Percentiles rank a stretch among this genome's conserved stretches.
phyloP scores from a whole-genome alignment of 2,888 invertebrate genomes.

The Micoletzkya japonica region DNA sequence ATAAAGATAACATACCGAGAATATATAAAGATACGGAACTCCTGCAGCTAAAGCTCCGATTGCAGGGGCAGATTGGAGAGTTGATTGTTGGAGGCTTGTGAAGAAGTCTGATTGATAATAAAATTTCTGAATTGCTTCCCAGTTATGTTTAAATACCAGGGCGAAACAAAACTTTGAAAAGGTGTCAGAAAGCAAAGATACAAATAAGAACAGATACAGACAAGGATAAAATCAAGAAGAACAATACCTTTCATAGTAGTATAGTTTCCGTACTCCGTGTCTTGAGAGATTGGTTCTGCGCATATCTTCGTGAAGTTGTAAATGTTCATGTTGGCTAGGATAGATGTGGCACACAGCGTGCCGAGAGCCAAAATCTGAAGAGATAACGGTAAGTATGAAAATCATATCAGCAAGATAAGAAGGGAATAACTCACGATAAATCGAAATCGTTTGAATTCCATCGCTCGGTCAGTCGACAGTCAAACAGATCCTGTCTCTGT shows the following conservation, averaged over 20 bases:
- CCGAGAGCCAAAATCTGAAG: conserved; percentile 16
- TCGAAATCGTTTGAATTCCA: too few species aligned
- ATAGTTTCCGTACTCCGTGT: background rate
- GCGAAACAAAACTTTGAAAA: background rate
- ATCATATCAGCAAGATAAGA: too few species aligned
- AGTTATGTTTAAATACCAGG: background rate
- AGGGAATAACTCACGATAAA: too few species aligned
- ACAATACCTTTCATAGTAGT: conserved; percentile 7
- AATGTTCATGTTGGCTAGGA: conserved; percentile 25
- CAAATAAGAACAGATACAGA: too few species aligned
- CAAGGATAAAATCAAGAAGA: too few species aligned
- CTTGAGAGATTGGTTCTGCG: conserved; percentile 13
- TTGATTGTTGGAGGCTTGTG: background rate
- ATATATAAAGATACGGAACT: conserved; percentile 8
- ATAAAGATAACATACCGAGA: background rate
- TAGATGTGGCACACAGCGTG: conserved; percentile 6
- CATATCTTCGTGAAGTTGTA: conserved; percentile 27
- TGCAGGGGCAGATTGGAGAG: conserved; percentile 9
- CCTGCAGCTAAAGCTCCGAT: conserved; percentile 4
- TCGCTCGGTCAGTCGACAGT: too few species aligned
- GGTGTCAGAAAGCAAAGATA: too few species aligned
- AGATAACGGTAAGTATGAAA: too few species aligned
- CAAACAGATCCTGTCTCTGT: too few species aligned
- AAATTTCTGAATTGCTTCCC: too few species aligned
- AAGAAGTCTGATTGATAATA: conserved; percentile 4